A percentile compares a stretch with the other conserved stretches of the same genome.
Evolutionary conservation across 2,113 vertebrate genomes (phyloP).

Genomic region (Vidua macroura): DNA sequence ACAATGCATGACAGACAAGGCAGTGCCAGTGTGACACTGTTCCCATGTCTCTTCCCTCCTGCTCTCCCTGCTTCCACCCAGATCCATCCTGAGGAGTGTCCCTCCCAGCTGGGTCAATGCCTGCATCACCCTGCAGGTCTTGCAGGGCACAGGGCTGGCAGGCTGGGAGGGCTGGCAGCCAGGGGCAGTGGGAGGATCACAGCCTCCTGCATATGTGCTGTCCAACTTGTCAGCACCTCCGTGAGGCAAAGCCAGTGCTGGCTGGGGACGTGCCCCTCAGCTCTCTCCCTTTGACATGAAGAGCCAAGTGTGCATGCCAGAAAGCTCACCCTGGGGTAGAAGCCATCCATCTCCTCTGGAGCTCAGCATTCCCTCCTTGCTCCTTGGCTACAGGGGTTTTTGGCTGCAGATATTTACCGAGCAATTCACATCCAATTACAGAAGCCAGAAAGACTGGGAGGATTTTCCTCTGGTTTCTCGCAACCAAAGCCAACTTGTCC

Average conservation of each 20-base stretch:
- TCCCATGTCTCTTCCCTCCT: not conserved
- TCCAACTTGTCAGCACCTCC: not conserved
- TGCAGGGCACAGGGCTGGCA: accelerated
- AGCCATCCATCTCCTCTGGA: not conserved
- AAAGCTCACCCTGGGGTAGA: not conserved
- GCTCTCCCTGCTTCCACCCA: not conserved
- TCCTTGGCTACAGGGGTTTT: not conserved
- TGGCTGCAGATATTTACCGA: not conserved
- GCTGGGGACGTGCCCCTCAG: not conserved
- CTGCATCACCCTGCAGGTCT: not conserved
- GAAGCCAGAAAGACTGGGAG: not conserved
- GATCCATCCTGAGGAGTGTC: accelerated
- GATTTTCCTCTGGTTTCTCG: constrained; percentile 45
- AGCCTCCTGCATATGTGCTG: not conserved
- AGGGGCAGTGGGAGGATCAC: not conserved
- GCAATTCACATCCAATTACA: constrained; percentile 28
- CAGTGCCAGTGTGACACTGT: accelerated
- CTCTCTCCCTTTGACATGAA: not conserved
- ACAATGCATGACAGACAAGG: not conserved
- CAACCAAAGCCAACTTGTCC: constrained; percentile 7
- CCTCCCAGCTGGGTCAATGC: not conserved
- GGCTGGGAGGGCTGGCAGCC: not conserved
- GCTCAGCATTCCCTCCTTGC: not conserved
- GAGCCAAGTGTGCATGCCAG: not conserved
- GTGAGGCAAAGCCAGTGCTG: not conserved